Conservation (phyloP, 2,888 invertebrate genomes). For the Philhelius pedissequus region DNA sequence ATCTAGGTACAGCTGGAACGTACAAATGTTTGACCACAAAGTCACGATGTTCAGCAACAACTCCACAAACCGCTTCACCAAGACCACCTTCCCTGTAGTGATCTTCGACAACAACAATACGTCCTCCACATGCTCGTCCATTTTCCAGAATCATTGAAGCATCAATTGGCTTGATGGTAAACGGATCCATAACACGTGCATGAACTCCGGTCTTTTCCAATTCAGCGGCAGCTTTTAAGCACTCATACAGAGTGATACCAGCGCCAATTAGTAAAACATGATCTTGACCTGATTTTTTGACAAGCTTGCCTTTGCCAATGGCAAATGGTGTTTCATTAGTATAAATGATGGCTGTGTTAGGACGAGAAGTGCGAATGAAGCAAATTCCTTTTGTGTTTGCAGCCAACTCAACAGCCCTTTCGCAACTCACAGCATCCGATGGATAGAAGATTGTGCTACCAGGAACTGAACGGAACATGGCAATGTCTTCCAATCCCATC, state of each 20-base stretch:
- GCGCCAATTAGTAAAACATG: conserved; percentile 93
- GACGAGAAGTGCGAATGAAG: conserved; percentile 97
- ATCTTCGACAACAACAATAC: conserved; percentile 96
- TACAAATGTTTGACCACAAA: conserved; percentile 88
- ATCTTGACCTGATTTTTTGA: conserved; percentile 88
- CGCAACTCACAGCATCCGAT: conserved; percentile 95
- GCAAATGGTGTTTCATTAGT: conserved; percentile 89
- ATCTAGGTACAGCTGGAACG: conserved; percentile 92
- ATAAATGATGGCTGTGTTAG: conserved; percentile 93
- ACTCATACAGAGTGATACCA: conserved; percentile 96
- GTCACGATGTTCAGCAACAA: conserved; percentile 86
- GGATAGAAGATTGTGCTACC: conserved; percentile 89
- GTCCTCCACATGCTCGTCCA: conserved; percentile 89
- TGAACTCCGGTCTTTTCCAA: conserved; percentile 86
- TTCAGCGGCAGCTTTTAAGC: conserved; percentile 88
- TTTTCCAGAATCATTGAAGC: conserved; percentile 85
- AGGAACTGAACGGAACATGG: conserved; percentile 95
- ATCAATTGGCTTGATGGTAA: conserved; percentile 98
- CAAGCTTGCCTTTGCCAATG: conserved; percentile 89
- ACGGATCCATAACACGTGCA: conserved; percentile 94
- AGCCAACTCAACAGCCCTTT: conserved; percentile 96
- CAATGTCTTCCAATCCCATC: conserved; percentile 99
- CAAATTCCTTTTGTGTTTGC: conserved; percentile 97
- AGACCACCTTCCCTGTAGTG: conserved; percentile 91
- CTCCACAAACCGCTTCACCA: conserved; percentile 95